These are phyloP conservation scores for Hippocampus guttulatus DNA, from an alignment of 2,113 vertebrate genomes.

Conservation along the genomic window DNA sequence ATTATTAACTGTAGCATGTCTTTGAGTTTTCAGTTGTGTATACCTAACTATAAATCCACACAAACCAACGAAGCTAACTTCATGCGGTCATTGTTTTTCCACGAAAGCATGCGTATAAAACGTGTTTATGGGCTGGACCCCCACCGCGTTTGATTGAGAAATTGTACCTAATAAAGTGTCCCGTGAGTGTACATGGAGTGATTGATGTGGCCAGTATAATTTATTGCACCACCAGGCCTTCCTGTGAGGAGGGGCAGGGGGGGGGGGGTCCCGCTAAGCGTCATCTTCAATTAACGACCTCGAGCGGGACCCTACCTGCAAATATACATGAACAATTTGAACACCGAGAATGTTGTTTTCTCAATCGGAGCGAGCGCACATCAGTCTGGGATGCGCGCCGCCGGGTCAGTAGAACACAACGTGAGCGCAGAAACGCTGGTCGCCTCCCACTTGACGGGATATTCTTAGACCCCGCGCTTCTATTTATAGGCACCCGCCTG, in stretches of 20 bases:
- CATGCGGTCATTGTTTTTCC: not conserved
- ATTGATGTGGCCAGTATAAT: not conserved
- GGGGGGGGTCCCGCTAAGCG: not conserved
- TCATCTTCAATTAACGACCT: not conserved
- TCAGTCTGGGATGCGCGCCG: conserved; percentile 19
- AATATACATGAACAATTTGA: not conserved
- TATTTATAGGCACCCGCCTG: conserved; percentile 47
- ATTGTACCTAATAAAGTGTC: not conserved
- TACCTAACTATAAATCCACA: too few species aligned
- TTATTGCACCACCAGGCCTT: not conserved
- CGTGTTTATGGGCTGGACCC: not conserved
- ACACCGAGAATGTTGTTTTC: not conserved
- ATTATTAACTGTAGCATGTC: too few species aligned
- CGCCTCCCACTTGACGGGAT: conserved; percentile 15
- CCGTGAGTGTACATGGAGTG: not conserved
- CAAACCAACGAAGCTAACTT: not conserved
- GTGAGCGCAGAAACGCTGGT: conserved; percentile 37
- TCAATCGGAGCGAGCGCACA: not conserved
- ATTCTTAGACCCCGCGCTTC: conserved; percentile 38
- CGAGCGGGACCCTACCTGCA: not conserved
- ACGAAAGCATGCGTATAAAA: not conserved
- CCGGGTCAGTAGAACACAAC: conserved; percentile 31
- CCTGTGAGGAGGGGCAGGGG: not conserved
- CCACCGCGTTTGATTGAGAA: not conserved
- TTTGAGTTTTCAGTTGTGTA: too few species aligned